Base-by-base conservation (phyloP, 2,797 vertebrate genomes). In the Scomberomorus guttatus region DNA sequence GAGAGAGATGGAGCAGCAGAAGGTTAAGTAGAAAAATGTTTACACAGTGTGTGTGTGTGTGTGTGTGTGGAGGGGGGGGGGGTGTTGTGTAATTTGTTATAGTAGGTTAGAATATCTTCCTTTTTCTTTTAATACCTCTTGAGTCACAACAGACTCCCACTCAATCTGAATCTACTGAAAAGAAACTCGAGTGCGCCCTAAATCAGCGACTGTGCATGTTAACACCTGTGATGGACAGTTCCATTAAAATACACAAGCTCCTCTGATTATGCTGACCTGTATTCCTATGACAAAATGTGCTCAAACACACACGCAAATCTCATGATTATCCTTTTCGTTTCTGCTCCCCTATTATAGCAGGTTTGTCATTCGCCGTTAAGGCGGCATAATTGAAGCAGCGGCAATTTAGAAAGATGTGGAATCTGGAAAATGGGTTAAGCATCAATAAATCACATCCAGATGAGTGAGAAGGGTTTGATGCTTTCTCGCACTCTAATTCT, bases 391-490 rank as follows among this genome's bases (percentile, higher is more conserved):
- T 80, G 75, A 78, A 78, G 81, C 64, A 34, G 71, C 54, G n/a
- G 85, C 59, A 82, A 89, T 91, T 91, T 85, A 74, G 72, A 83
- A 65, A 81, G 64, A 82, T 37, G 70, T 57, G 56, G 63, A 77
- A 70, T 76, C 68, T 83, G 79, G 80, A 85, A 92, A 93, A 83
- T 89, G 77, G 87, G 89, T 92, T 89, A 90, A 90, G 81, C 79
- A 87, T 92, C 87, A 90, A 93, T 93, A 91, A 93, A 93, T 90
- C 84, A 85, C 84, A 90, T 65, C 68, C 65, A 74, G 76, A 90
- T 91, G 90, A 91, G 77, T 57, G 75, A 85, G 79, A 87, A 59
- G 72, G 63, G 72, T 81, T 83, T 81, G 77, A 90, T 80, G 80
- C 75, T 86, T 86, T 85, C 83, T 80, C 70, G 27, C 70, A 75